phyloP scores from a whole-genome alignment of 2,113 vertebrate species.

The Tiliqua scincoides region DNA sequence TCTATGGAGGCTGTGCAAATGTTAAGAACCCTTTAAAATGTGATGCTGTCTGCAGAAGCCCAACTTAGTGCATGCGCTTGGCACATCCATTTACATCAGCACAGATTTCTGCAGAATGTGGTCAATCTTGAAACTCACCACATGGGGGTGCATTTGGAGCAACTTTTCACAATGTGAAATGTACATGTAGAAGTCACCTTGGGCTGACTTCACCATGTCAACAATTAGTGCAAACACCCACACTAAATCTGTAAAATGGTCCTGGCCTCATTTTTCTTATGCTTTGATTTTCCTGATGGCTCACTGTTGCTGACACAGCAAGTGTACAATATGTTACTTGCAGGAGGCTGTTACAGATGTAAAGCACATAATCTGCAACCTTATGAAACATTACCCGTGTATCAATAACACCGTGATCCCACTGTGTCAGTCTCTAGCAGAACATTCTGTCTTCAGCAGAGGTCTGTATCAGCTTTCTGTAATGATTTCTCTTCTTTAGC shows the following conservation, averaged over 20 bases:
- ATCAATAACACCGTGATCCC: background rate
- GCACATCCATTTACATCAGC: background rate
- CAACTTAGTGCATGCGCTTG: background rate
- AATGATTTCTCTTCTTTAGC: background rate
- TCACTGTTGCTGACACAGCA: background rate
- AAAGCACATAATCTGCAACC: background rate
- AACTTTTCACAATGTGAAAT: background rate
- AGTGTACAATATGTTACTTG: background rate
- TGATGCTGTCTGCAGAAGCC: background rate
- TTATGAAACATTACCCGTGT: background rate
- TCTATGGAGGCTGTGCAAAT: background rate
- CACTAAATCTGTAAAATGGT: background rate
- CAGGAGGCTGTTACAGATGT: background rate
- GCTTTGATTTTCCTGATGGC: background rate
- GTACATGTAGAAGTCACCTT: constrained; percentile 4
- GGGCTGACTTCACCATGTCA: background rate
- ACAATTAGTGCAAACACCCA: background rate
- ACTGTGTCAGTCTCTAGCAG: background rate
- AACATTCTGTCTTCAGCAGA: background rate
- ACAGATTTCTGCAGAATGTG: background rate
- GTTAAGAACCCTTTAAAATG: background rate
- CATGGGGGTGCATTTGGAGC: constrained; percentile 11
- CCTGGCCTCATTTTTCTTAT: background rate
- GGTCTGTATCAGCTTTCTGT: background rate
- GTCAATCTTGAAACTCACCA: constrained; percentile 1